phyloP scores from a whole-genome alignment of 2,888 invertebrate species.

The Ctenicera cuprea region DNA sequence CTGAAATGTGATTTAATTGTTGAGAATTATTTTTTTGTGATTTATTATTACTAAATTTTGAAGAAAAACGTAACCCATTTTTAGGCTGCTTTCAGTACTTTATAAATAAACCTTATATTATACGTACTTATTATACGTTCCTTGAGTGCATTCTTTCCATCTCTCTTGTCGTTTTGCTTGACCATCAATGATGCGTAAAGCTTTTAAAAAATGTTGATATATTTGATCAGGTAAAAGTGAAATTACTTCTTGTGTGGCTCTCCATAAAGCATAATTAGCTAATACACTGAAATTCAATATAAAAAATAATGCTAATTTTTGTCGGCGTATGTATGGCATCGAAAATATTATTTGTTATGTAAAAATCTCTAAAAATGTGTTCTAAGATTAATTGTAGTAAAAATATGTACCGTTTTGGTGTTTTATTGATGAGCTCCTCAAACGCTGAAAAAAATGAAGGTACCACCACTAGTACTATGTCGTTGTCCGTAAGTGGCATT shows the following conservation, averaged over 20 bases:
- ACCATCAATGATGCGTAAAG: conserved; percentile 84
- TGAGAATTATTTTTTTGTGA: too few relatives aligned
- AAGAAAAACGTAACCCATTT: too few relatives aligned
- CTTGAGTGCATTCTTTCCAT: conserved; percentile 91
- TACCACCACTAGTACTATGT: conserved; percentile 71
- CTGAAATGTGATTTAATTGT: too few relatives aligned
- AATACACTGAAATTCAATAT: conserved; percentile 75
- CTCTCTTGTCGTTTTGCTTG: conserved; percentile 83
- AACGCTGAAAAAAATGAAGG: conserved; percentile 70
- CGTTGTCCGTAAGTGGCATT: conserved; percentile 65
- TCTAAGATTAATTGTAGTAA: not conserved
- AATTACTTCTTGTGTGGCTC: conserved; percentile 75
- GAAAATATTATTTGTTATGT: not conserved
- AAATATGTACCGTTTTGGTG: conserved; percentile 25
- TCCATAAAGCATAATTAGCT: conserved; percentile 94
- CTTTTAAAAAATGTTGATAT: conserved; percentile 83
- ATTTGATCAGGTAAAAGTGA: conserved; percentile 79
- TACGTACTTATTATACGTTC: conserved; percentile 68
- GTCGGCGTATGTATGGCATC: not conserved
- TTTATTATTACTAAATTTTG: too few relatives aligned
- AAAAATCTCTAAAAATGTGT: not conserved
- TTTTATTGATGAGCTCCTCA: conserved; percentile 57
- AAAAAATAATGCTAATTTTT: conserved; percentile 41
- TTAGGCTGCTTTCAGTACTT: too few relatives aligned
- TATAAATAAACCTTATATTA: too few relatives aligned